Evolutionary conservation across 2,888 invertebrate genomes (phyloP), one percentile per base, ranked within the genome.

Genomic region (Tridacna crocea): DNA sequence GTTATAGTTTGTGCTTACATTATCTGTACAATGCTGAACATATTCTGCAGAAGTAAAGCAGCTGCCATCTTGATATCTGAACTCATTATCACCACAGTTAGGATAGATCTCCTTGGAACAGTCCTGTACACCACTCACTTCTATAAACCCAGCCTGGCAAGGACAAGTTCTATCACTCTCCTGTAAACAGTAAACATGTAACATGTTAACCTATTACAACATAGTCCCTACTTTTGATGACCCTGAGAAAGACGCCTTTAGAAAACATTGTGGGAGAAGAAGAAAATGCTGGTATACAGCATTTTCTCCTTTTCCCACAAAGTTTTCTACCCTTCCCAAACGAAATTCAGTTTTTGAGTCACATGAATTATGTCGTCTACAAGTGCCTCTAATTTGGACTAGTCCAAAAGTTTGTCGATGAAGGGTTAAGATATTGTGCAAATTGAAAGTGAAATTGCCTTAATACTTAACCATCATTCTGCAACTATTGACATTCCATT

Each of bases 141-240:
- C 86, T 15, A 87, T 72, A 84, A 89, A 93, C 13, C 93, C 93
- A 17, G 92, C 90, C 11, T 88, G 82, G 88, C 94, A 94, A 0
- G 92, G 92, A 76, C 94, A 94, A 3, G 80, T 82, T 27, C 92
- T 87, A 80, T 94, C 94, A 85, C 92, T 92, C 15, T 90, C 84
- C 93, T 93, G 83, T 12, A 83, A 24, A 22, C 1, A 68, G 36
- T 19, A 8, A 26, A 17, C 26, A 66, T 26, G 17, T 27, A n/a
- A 66, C 19, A 27, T 26, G 15, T 11, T 11, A 66, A n/a, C n/a
- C n/a, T n/a, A n/a, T n/a, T n/a, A n/a, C n/a, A n/a, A n/a, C n/a
- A n/a, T n/a, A n/a, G n/a, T n/a, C n/a, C n/a, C n/a, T n/a, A n/a
- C n/a, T n/a, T n/a, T n/a, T n/a, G n/a, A n/a, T n/a, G n/a, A n/a